Evolutionary conservation across 2,113 vertebrate genomes (phyloP), one percentile per base, ranked within the genome.

Genomic region (Platichthys flesus): DNA sequence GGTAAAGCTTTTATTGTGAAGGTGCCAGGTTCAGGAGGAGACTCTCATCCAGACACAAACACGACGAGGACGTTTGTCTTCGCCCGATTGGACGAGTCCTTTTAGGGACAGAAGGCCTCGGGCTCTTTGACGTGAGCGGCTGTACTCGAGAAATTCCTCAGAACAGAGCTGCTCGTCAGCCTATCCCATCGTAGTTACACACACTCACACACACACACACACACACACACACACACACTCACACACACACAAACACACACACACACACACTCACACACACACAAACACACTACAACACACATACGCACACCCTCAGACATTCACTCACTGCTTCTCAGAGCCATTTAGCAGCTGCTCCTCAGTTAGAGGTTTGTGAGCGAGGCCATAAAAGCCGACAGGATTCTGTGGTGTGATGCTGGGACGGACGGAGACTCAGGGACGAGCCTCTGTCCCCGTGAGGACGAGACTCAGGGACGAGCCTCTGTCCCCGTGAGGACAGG

Each of bases 281-380:
- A 28, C 47, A 21, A 58, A 85, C 37, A 5, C 58, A 23, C 23
- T n/a, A 23, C 23, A 23, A 23, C 23, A 60, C 52, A 35, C 78
- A 57, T 71, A 57, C 28, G 56, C 61, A 65, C 60, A 56, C 24
- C 2, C 24, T 24, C 24, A 24, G 79, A 80, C 31, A 47, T 69
- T 76, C 67, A 21, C 63, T 85, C 65, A 67, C 66, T 16, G 14
- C 61, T 62, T 66, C 74, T 59, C 8, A 67, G 72, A 76, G 49
- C 74, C 71, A 81, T 85, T 85, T 58, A 83, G 64, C 79, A 78
- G 83, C 85, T 85, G 79, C 78, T 81, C 79, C 20, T 81, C 67
- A 18, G 76, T 77, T 31, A 14, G 21, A 51, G 0, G 56, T 21
- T 79, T 70, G 58, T 0, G 54, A 37, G 9, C n/a, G 28, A 76